Percentiles rank a stretch among this genome's conserved stretches.
phyloP scores from a whole-genome alignment of 2,113 vertebrate genomes.

The Ciconia maguari region DNA sequence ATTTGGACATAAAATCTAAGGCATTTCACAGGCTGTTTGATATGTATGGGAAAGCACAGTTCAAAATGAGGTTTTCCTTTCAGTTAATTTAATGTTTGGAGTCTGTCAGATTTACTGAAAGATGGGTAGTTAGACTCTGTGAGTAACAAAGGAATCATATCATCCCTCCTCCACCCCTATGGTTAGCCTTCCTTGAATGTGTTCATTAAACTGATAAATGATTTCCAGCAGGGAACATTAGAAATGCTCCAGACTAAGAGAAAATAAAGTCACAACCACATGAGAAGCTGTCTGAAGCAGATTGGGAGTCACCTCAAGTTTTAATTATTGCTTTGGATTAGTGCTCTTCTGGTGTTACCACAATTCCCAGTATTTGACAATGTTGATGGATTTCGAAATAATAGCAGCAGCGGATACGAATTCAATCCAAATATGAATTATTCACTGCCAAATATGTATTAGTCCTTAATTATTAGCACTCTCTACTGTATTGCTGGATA shows the following conservation, averaged over 20 bases:
- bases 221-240: slow-evolving; percentile 25
- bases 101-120: slow-evolving; percentile 48
- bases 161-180: background rate
- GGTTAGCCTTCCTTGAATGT: background rate
- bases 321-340: background rate
- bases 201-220: slow-evolving; percentile 39
- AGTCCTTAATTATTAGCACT: background rate
- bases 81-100: slow-evolving; percentile 52
- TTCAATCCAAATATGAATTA: background rate
- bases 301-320: background rate
- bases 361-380: background rate
- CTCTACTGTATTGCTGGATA: background rate
- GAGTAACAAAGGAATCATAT: slow-evolving; percentile 2
- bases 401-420: background rate
- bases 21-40: slow-evolving; percentile 51
- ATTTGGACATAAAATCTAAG: slow-evolving; percentile 47
- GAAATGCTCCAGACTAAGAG: slow-evolving; percentile 6
- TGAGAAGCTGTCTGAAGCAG: background rate
- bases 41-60: slow-evolving; percentile 20
- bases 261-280: background rate
- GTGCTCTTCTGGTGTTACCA: background rate
- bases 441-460: background rate
- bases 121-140: background rate
- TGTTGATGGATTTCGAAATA: background rate
- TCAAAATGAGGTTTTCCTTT: slow-evolving; percentile 59